These are phyloP conservation scores for Choristoneura fumiferana DNA, from an alignment of 1,140 invertebrate genomes.

Conservation along the genomic window DNA sequence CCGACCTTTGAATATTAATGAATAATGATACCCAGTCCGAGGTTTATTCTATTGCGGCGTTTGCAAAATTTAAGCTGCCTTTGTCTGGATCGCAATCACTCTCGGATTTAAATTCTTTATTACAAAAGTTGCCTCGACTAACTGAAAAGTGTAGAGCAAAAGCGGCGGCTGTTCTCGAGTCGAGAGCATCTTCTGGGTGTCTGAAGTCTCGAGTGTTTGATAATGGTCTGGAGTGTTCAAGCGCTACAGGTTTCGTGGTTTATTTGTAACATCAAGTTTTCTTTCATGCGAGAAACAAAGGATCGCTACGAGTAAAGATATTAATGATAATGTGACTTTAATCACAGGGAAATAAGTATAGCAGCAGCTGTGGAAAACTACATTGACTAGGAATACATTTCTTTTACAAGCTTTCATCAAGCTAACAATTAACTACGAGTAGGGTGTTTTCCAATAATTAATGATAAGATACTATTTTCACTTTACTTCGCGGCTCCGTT, in stretches of 20 bases:
- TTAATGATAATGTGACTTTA: too few relatives aligned
- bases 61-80: background rate
- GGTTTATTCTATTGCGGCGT: background rate
- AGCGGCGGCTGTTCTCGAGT: background rate
- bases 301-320: too few relatives aligned
- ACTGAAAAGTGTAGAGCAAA: background rate
- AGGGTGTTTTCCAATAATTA: too few relatives aligned
- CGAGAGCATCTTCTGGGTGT: constrained; percentile 3
- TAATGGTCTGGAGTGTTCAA: constrained; percentile 5
- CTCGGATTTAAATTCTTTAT: constrained; percentile 5
- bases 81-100: background rate
- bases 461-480: too few relatives aligned
- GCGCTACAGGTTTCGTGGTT: constrained; percentile 7
- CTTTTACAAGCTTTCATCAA: too few relatives aligned
- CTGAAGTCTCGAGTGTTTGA: constrained; percentile 10
- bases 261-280: background rate
- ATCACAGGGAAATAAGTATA: too few relatives aligned
- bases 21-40: constrained; percentile 34
- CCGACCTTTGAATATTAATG: constrained; percentile 57
- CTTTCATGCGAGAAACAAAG: too few relatives aligned
- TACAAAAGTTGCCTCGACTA: background rate
- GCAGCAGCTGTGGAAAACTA: too few relatives aligned
- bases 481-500: too few relatives aligned
- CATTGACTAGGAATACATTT: too few relatives aligned
- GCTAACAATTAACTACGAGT: too few relatives aligned